Evolutionary conservation across 1,140 invertebrate genomes (phyloP), one percentile per base, ranked within the genome.

Genomic region (Drosophila rufa): DNA sequence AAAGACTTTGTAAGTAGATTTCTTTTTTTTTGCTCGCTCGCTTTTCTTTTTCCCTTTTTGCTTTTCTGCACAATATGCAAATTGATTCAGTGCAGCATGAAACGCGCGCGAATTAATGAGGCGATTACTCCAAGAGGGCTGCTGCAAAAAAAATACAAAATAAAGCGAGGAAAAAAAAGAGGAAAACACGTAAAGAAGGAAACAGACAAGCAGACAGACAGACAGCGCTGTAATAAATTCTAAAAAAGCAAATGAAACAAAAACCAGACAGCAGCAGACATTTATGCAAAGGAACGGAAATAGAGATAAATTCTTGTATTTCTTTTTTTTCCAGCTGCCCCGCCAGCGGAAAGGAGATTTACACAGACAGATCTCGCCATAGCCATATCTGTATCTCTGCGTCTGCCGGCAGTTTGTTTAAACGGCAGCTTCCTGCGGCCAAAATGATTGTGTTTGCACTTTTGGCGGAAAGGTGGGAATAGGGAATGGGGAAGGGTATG

Each of bases 31-130:
- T 22, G 43, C 25, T 47, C 38, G 40, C 55, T 48, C 42, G 46
- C 67, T 53, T 17, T 27, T 47, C 43, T 45, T 22, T 48, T 27
- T 45, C 38, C 42, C 17, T 48, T 50, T 51, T 73, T 51, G 69
- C 57, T 65, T 74, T 84, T 90, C 83, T 89, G 85, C 79, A 82
- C 79, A 90, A 90, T 82, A 91, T 90, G 85, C 86, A 90, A 89
- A 89, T 89, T 90, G 85, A 90, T 90, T 79, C 84, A 89, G 73
- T 89, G 84, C 84, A 89, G 85, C 84, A 84, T 89, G 85, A 84
- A 89, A 89, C 69, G 78, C 74, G 85, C 70, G 81, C 75, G 85
- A 89, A 89, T 89, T 89, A 89, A 89, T 89, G 85, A 89, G 81
- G 85, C 85, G 85, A 89, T 89, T 89, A 90, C 85, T 90, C 70